Evolutionary conservation across 2,888 invertebrate species (phyloP), one percentile per base, ranked within the genome.

Genomic region (Nebria salina): DNA sequence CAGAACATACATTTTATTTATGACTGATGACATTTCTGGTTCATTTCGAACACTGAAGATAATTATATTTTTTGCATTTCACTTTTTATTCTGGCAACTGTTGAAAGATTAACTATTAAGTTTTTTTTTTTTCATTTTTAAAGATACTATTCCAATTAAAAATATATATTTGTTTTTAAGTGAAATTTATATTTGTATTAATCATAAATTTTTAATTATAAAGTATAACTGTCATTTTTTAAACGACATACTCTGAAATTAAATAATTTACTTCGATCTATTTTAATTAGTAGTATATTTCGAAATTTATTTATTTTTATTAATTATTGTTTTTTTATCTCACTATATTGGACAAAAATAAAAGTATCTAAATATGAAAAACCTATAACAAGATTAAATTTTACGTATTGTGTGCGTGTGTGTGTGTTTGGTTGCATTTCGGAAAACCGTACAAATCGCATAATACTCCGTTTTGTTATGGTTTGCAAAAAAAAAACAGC

Each of bases 381-480:
- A 9, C 11, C 13, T 68, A 68, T 34, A 76, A 76, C 68, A 68
- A 68, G 76, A 66, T 76, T 66, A 76, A 8, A 41, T 41, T 43
- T 0, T 2, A 2, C 34, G 34, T 34, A 34, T 34, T 5, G 5
- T 34, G 4, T 34, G 5, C 5, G 34, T 5, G 34, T 34, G 34
- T 34, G 34, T 34, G 34, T 11, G 41, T 73, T 3, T 54, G 13
- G 54, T 76, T 15, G 43, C 15, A 8, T 68, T 70, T 70, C 11
- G 4, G n/a, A 43, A 76, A 76, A 15, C 76, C 76, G 66, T 65
- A 76, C 8, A 76, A 68, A 66, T 68, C 76, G 68, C 41, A 15
- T 41, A 26, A 75, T 75, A 25, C 25, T 15, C 6, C 26, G 26
- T 73, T 73, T 34, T 65, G 64, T 75, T 65, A 65, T 15, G 25